Base-by-base conservation (phyloP, 1,140 invertebrate genomes). In the Caenorhabditis inopinata region DNA sequence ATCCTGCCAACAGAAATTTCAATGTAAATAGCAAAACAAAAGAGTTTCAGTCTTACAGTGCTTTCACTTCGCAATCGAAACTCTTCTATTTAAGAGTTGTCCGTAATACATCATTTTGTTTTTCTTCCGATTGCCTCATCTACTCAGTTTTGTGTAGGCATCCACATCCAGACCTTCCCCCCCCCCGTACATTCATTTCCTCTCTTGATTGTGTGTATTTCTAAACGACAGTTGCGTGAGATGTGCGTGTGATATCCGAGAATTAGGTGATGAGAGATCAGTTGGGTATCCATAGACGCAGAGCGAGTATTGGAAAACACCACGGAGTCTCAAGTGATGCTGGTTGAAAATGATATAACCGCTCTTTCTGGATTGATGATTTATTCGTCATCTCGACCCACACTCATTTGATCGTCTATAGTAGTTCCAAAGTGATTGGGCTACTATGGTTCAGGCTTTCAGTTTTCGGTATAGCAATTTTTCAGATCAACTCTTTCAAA, bases 171-270 rank as follows among this genome's bases (percentile, higher is more conserved):
- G 38, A 5, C 38, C 38, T 14, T 42, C 14, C 6, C 38, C 6
- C 5, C 6, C 14, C 38, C 14, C 6, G 38, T 14, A 14, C 14
- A 14, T 7, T 42, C 6, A 42, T 42, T 27, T n/a, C n/a, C 47
- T 18, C 48, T 16, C 49, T 25, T 7, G 49, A 25, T 25, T 53
- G 49, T 62, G 53, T 62, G 53, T 62, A 62, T 62, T 62, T 16
- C 53, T 62, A 62, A 25, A 29, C 53, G 53, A 62, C 53, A 62
- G 53, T 62, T 62, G 53, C 53, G 53, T 62, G 27, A 62, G 53
- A 62, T 62, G 53, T 62, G 53, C 53, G 53, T 62, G 53, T 62
- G 53, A 62, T 62, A 62, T 62, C 53, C 16, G 53, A 62, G 53
- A 62, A 62, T 62, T 62, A 62, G 53, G 53, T 32, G 53, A 32